phyloP scores from a whole-genome alignment of 2,113 vertebrate genomes.

The Craseonycteris thonglongyai region DNA sequence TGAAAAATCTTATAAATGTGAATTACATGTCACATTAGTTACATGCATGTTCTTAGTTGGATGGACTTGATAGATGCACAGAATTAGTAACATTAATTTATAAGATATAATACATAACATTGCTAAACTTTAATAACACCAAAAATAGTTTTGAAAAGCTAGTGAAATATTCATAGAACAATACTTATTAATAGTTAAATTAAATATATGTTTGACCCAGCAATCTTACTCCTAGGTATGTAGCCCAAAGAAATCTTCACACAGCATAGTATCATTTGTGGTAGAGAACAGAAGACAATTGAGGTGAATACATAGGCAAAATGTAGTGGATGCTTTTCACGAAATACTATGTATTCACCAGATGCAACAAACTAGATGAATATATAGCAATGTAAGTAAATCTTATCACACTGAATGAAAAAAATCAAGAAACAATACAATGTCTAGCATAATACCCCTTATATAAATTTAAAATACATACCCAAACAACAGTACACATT shows the following conservation, averaged over 20 bases:
- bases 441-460: background rate
- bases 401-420: background rate
- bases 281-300: background rate
- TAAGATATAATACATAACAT: background rate
- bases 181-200: background rate
- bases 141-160: conserved; percentile 1
- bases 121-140: background rate
- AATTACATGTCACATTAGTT: background rate
- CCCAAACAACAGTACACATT: background rate
- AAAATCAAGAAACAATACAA: background rate
- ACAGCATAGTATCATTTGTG: background rate
- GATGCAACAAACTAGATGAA: background rate
- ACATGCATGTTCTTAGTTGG: background rate
- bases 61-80: background rate
- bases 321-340: background rate
- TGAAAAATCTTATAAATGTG: background rate
- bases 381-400: background rate
- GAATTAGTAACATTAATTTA: background rate
- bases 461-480: background rate
- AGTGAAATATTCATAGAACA: background rate
- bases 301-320: background rate
- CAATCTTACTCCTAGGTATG: background rate
- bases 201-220: background rate
- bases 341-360: background rate
- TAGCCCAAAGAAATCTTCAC: background rate